Evolutionary conservation across 2,113 vertebrate genomes (phyloP).

Genomic region (Prolemur simus): DNA sequence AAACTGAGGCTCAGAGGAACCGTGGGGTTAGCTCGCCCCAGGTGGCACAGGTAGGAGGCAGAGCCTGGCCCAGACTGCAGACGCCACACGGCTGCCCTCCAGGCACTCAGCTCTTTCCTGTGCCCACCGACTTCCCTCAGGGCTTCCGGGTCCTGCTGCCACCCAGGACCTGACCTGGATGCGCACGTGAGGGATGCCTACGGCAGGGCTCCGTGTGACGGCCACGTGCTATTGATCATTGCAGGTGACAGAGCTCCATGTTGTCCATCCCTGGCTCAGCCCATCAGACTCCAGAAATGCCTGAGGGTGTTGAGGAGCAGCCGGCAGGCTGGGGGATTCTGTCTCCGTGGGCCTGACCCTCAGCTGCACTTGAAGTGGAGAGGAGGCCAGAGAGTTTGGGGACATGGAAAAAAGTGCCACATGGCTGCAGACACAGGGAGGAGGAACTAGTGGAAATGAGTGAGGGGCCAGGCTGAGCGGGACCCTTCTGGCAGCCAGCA

Average conservation of each 20-base stretch:
- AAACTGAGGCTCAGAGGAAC: not conserved
- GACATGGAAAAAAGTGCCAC: too few species aligned
- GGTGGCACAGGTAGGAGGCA: not conserved
- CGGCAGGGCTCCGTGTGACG: not conserved
- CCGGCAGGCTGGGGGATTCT: not conserved
- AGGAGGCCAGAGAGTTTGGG: not conserved
- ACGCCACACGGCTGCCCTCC: too few species aligned
- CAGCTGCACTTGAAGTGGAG: not conserved
- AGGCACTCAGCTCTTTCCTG: too few species aligned
- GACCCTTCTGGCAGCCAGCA: not conserved
- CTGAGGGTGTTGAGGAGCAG: not conserved
- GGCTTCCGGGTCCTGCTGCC: too few species aligned
- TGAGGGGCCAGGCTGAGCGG: not conserved
- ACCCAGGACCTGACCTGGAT: not conserved
- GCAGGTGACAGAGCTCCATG: not conserved
- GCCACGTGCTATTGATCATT: not conserved
- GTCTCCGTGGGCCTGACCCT: too few species aligned
- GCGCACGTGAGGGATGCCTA: not conserved
- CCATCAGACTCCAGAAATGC: not conserved
- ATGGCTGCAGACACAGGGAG: not conserved
- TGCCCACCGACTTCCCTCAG: not conserved
- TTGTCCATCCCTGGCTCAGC: not conserved
- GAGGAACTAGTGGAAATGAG: not conserved
- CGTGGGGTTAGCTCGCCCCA: not conserved
- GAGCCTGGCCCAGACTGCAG: not conserved